A percentile compares a stretch with the other conserved stretches of the same genome.
These are phyloP conservation scores for Sciurus carolinensis DNA, from an alignment of 2,797 vertebrate genomes.

Conservation along the genomic window DNA sequence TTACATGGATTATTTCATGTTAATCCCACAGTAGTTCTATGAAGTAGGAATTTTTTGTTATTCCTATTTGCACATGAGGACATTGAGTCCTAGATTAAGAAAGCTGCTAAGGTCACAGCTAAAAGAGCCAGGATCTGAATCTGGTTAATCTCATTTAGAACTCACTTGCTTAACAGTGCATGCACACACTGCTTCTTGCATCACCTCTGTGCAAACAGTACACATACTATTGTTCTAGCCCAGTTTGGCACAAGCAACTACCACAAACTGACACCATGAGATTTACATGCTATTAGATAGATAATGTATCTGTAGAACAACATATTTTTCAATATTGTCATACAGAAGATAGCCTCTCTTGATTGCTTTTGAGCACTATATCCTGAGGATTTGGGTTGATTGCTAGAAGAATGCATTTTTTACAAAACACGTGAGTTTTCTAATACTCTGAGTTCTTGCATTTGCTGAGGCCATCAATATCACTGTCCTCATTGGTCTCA, in stretches of 20 bases:
- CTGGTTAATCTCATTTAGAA: background rate
- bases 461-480: background rate
- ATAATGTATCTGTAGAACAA: background rate
- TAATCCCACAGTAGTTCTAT: background rate
- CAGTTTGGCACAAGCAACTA: fast-evolving
- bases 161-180: background rate
- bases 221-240: background rate
- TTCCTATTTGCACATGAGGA: conserved; percentile 20
- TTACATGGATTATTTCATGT: background rate
- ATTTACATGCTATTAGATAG: background rate
- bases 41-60: background rate
- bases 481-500: background rate
- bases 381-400: background rate
- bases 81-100: background rate
- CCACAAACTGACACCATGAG: background rate
- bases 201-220: background rate
- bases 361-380: background rate
- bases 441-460: background rate
- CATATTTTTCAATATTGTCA: background rate
- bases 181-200: background rate
- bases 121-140: background rate
- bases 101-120: background rate
- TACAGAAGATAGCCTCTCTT: background rate
- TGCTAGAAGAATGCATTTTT: background rate
- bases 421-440: background rate